These are phyloP conservation scores for Himalopsyche kuldschensis DNA, from an alignment of 2,888 invertebrate genomes.

Conservation along the genomic window DNA sequence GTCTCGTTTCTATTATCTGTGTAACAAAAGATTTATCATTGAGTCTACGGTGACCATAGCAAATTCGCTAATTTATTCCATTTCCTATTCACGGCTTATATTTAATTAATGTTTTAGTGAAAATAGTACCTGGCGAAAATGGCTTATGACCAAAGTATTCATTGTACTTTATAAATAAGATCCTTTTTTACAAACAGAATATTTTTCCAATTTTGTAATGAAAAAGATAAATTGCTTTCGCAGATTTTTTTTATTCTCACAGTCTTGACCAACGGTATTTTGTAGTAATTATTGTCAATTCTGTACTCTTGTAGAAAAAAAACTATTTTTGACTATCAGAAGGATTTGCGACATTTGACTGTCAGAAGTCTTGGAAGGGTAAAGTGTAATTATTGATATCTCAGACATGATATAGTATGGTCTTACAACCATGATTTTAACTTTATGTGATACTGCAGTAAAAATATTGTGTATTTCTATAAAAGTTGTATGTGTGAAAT, in stretches of 20 bases:
- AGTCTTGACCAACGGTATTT: not conserved
- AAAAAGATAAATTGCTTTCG: slow-evolving; percentile 33
- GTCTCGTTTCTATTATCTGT: not conserved
- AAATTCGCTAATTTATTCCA: slow-evolving; percentile 13
- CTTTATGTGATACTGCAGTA: too few species aligned
- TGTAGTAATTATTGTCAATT: not conserved
- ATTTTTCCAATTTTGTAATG: slow-evolving; percentile 5
- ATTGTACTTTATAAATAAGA: not conserved
- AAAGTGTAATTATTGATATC: too few species aligned
- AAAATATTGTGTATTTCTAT: too few species aligned
- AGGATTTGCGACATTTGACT: too few species aligned
- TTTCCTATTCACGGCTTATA: slow-evolving; percentile 6
- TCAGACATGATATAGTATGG: too few species aligned
- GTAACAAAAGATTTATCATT: slow-evolving; percentile 4
- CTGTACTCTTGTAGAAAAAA: too few species aligned
- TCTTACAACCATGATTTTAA: too few species aligned
- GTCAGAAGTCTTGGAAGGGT: too few species aligned
- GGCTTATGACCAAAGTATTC: slow-evolving; percentile 19
- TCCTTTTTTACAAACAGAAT: slow-evolving; percentile 4
- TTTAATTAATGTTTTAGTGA: slow-evolving; percentile 39
- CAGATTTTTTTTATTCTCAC: slow-evolving; percentile 4
- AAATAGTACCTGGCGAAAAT: slow-evolving; percentile 30
- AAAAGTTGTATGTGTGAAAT: too few species aligned
- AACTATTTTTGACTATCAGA: too few species aligned
- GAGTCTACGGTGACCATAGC: slow-evolving; percentile 29